Conservation (phyloP, 2,113 vertebrate genomes). For the Poecilia latipinna region DNA sequence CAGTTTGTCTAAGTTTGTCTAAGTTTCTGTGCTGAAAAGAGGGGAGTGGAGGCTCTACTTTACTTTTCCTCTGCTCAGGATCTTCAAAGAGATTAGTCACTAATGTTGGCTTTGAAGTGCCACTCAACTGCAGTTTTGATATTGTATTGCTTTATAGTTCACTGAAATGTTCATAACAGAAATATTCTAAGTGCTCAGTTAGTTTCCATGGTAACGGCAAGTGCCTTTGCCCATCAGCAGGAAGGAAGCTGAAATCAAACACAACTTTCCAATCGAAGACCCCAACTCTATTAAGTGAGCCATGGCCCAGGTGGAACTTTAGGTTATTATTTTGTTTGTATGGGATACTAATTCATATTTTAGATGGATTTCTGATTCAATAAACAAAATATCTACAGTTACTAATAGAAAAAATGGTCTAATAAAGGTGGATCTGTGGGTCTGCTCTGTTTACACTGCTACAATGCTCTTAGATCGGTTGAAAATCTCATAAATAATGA, state of each 20-base stretch:
- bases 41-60: neutral
- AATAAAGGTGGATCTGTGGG: no score
- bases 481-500: no score
- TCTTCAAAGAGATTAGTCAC: slow-evolving; percentile 55
- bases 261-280: no score
- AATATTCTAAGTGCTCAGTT: neutral
- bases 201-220: neutral
- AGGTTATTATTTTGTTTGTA: no score
- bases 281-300: no score
- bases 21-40: slow-evolving; percentile 10
- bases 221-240: neutral
- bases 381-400: neutral
- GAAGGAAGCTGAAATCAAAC: neutral
- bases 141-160: neutral
- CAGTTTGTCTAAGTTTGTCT: slow-evolving; percentile 30
- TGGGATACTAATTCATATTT: neutral
- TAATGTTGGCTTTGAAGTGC: slow-evolving; percentile 29
- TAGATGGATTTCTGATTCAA: neutral
- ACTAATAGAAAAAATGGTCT: neutral
- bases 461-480: no score
- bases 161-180: neutral
- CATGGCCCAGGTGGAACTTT: no score
- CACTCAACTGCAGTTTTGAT: slow-evolving; percentile 29
- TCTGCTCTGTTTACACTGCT: no score
- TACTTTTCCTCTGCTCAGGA: slow-evolving; percentile 39